Base-by-base conservation (phyloP, 2,797 vertebrate genomes). In the Pangasius sanitwongsei region DNA sequence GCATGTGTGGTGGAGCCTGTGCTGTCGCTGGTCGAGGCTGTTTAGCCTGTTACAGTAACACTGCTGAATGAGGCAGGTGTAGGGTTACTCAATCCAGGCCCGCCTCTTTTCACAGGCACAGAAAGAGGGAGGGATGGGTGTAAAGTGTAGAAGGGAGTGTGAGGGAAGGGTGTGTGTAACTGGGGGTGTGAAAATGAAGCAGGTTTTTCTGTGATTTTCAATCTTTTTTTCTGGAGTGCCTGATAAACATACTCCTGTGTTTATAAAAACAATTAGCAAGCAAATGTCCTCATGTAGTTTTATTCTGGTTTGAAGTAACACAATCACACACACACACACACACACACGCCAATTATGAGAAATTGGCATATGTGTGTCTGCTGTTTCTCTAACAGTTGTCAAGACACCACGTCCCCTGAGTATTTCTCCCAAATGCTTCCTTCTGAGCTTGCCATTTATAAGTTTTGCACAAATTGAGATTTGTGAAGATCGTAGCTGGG, bases 41-140 rank as follows among this genome's bases (percentile, higher is more conserved):
- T 97, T 97, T 94, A 96, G 96, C 96, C 95, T 96, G 97, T 96
- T 95, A 95, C 92, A 94, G 94, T 94, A 96, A 96, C 91, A 95
- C 94, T 96, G 92, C 95, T 97, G 96, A 95, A 94, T 94, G 91
- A 85, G 90, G 91, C 96, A 96, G 97, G 98, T 98, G 97, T 98
- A 97, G 96, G 94, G 96, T 99, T 99, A 98, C 98, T 91, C 92
- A 92, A 80, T 94, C 92, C 84, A 18, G 95, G 95, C 95, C 96
- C 97, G 97, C 97, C 94, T 95, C 93, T 89, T 90, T 89, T 88
- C 93, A 93, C 92, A 91, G 83, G 91, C 83, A 67, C 70, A 85
- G 85, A 90, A 80, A 65, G 74, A 34, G 48, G 75, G 89, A 81
- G 91, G 92, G 72, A 74, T 83, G 80, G 85, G 57, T 78, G 48